Conservation (phyloP, 1,140 invertebrate species). For the Bombyx mori region ASM3026992v2 NC_085127.1:6805501-6806000, state of each 20-base stretch:
- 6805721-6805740: slow-evolving; percentile 23
- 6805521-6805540: background rate
- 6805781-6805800: slow-evolving; percentile 23
- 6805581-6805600: slow-evolving; percentile 20
- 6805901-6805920: no score
- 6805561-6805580: slow-evolving; percentile 18
- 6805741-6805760: slow-evolving; percentile 59
- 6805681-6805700: slow-evolving; percentile 25
- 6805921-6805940: no score
- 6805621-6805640: slow-evolving; percentile 33
- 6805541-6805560: slow-evolving; percentile 9
- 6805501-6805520: slow-evolving; percentile 5
- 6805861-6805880: no score
- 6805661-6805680: slow-evolving; percentile 25
- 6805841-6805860: no score
- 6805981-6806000: no score
- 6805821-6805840: slow-evolving; percentile 7
- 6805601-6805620: slow-evolving; percentile 32
- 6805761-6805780: slow-evolving; percentile 44
- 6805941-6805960: no score
- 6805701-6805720: slow-evolving; percentile 26
- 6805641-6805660: slow-evolving; percentile 30
- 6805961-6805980: no score
- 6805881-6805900: no score
- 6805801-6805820: slow-evolving; percentile 7